phyloP scores from a whole-genome alignment of 2,113 vertebrate species.

The Bubo blakistoni region DNA sequence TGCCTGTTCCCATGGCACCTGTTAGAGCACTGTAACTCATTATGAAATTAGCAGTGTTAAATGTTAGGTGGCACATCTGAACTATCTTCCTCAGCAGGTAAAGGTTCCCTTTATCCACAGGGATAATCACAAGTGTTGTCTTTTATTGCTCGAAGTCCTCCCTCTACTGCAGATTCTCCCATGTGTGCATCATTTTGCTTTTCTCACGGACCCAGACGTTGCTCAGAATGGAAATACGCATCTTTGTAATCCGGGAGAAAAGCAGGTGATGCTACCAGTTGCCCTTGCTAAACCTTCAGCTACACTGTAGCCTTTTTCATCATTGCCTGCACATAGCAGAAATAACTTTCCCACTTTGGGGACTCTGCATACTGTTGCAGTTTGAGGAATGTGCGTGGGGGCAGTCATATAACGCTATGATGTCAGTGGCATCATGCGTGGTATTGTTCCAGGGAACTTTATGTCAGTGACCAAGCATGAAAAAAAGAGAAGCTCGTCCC shows the following conservation, averaged over 20 bases:
- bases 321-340: not conserved
- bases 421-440: not conserved
- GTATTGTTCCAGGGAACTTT: not conserved
- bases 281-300: not conserved
- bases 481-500: not conserved
- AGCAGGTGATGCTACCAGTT: fast-evolving
- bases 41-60: not conserved
- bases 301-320: not conserved
- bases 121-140: not conserved
- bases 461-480: not conserved
- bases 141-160: not conserved
- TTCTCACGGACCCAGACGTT: fast-evolving
- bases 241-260: not conserved
- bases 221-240: fast-evolving
- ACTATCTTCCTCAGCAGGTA: not conserved
- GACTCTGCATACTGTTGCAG: not conserved
- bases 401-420: not conserved
- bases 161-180: not conserved
- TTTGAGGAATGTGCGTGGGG: not conserved
- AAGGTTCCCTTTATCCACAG: not conserved
- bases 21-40: not conserved
- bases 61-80: not conserved
- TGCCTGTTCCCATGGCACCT: not conserved
- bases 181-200: fast-evolving
- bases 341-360: not conserved